phyloP scores from a whole-genome alignment of 2,113 vertebrate genomes.

The Oncorhynchus kisutch region DNA sequence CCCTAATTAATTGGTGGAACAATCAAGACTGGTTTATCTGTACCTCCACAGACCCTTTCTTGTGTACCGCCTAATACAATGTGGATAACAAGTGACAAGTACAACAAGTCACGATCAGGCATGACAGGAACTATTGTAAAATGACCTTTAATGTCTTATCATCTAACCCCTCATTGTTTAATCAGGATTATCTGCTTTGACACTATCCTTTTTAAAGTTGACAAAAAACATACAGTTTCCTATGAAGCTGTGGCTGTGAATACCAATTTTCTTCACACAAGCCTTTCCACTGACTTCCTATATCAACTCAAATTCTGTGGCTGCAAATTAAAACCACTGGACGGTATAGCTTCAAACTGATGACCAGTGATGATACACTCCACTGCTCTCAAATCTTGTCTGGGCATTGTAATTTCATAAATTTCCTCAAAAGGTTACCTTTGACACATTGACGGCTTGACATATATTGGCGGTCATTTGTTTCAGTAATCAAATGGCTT shows the following conservation, averaged over 20 bases:
- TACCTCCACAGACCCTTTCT: no score
- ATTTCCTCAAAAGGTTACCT: slow-evolving; percentile 49
- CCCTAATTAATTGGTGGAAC: no score
- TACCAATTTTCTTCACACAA: not conserved
- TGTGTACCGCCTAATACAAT: no score
- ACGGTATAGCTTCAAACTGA: not conserved
- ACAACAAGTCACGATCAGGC: not conserved
- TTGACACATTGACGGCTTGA: slow-evolving; percentile 60
- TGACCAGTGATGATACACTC: slow-evolving; percentile 5
- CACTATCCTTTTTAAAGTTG: not conserved
- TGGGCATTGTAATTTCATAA: not conserved
- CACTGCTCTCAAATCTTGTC: not conserved
- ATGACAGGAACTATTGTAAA: not conserved
- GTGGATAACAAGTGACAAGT: not conserved
- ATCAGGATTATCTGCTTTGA: not conserved
- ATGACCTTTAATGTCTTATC: not conserved
- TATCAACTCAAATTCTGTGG: not conserved
- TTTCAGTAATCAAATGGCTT: slow-evolving; percentile 39
- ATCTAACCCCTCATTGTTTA: not conserved
- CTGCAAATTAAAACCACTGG: slow-evolving; percentile 4
- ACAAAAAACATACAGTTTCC: not conserved
- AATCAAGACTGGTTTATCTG: no score
- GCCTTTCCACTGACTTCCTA: not conserved
- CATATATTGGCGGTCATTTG: slow-evolving; percentile 45
- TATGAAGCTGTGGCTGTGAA: not conserved